These are phyloP conservation scores for Platycheirus albimanus DNA, from an alignment of 2,888 invertebrate genomes.

Conservation along the genomic window DNA sequence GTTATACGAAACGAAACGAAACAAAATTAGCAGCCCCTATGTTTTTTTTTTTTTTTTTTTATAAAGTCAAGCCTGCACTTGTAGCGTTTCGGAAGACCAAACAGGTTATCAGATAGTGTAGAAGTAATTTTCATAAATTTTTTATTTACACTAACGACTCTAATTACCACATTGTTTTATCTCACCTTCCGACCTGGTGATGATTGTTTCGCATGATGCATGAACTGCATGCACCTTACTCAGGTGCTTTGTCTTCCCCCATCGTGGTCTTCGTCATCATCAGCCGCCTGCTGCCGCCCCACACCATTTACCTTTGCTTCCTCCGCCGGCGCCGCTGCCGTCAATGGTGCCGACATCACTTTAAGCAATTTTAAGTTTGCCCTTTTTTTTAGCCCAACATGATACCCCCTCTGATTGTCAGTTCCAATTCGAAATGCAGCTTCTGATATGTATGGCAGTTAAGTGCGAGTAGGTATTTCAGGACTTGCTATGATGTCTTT, in stretches of 20 bases:
- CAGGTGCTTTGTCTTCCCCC: slow-evolving; percentile 3
- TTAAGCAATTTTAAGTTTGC: slow-evolving; percentile 2
- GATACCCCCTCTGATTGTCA: slow-evolving; percentile 59
- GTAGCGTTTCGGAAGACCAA: background rate
- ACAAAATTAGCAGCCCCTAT: too few species aligned
- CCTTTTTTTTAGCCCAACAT: slow-evolving; percentile 39
- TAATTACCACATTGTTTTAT: slow-evolving; percentile 74
- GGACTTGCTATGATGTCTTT: slow-evolving; percentile 53
- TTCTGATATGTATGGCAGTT: slow-evolving; percentile 40
- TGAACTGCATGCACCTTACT: slow-evolving; percentile 66
- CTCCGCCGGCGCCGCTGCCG: too few species aligned
- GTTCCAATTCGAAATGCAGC: slow-evolving; percentile 52
- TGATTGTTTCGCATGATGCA: slow-evolving; percentile 74
- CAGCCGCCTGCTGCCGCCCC: slow-evolving; percentile 43
- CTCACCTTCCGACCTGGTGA: slow-evolving; percentile 74
- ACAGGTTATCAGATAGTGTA: slow-evolving; percentile 49
- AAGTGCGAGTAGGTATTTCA: too few species aligned
- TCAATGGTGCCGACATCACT: slow-evolving; percentile 58
- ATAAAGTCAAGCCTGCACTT: background rate
- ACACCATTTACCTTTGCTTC: slow-evolving; percentile 65
- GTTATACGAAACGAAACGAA: too few species aligned
- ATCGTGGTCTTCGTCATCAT: background rate
- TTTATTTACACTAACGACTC: slow-evolving; percentile 73
- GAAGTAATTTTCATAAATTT: slow-evolving; percentile 65
- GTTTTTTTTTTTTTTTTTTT: too few species aligned